These are phyloP conservation scores for Halichoerus grypus DNA, from an alignment of 2,113 vertebrate species.

Conservation along the genomic window DNA sequence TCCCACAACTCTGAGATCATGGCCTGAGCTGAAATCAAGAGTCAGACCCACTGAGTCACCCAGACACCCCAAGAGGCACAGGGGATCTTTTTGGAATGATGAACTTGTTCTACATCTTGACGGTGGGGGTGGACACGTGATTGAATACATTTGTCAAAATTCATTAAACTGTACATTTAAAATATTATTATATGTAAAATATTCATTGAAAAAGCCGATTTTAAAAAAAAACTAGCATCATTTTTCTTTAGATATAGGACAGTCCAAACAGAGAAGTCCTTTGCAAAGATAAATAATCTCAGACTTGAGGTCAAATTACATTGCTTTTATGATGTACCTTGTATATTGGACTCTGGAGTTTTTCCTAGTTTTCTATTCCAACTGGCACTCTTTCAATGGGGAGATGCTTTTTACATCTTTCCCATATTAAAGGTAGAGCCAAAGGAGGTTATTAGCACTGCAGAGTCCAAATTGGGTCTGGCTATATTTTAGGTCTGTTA, in stretches of 20 bases:
- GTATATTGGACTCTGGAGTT: background rate
- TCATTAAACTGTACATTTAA: background rate
- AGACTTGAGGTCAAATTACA: background rate
- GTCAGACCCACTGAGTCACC: background rate
- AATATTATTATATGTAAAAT: slow-evolving; percentile 24
- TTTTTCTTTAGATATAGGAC: background rate
- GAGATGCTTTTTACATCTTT: slow-evolving; percentile 10
- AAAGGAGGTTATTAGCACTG: background rate
- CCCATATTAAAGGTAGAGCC: background rate
- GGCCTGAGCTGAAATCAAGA: background rate
- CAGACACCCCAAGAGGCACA: background rate
- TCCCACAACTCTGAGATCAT: background rate
- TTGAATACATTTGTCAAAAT: slow-evolving; percentile 10
- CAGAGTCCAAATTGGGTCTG: slow-evolving; percentile 1
- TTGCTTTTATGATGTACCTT: slow-evolving; percentile 4
- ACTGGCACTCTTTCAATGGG: background rate
- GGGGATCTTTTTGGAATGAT: background rate
- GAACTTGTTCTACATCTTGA: background rate
- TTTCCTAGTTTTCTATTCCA: background rate
- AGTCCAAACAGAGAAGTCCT: background rate
- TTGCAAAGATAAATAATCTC: slow-evolving; percentile 5
- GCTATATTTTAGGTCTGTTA: background rate
- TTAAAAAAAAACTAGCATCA: background rate
- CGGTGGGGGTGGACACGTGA: background rate
- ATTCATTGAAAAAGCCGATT: background rate